Evolutionary conservation across 1,140 invertebrate genomes (phyloP).

Genomic region (Ips nitidus): DNA sequence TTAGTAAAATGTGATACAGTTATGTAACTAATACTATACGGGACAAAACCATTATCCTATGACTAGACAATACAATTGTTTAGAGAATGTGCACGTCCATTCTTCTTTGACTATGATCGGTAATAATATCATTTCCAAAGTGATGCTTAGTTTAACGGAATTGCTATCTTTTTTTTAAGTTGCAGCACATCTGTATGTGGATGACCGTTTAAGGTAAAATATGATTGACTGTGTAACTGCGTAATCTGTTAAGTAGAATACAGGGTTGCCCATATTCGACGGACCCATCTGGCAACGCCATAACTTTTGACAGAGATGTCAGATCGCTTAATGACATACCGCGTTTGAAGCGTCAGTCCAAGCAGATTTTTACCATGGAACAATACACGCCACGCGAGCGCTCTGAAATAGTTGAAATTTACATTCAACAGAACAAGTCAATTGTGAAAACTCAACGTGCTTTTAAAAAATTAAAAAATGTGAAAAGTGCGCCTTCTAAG

Average conservation of each 20-base stretch:
- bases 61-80: conserved; percentile 14
- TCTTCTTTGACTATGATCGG: not conserved
- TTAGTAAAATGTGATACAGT: not conserved
- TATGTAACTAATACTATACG: not conserved
- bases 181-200: not conserved
- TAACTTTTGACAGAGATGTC: too few relatives aligned
- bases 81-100: not conserved
- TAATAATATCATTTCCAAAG: not conserved
- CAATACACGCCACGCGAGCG: too few relatives aligned
- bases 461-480: too few relatives aligned
- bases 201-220: not conserved
- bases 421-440: too few relatives aligned
- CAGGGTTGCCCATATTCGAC: too few relatives aligned
- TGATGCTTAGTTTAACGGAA: not conserved
- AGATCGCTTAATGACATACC: too few relatives aligned
- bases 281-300: too few relatives aligned
- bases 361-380: too few relatives aligned
- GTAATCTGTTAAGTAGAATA: not conserved
- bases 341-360: too few relatives aligned
- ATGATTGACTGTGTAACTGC: not conserved
- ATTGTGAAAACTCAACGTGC: too few relatives aligned
- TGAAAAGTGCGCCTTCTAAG: too few relatives aligned
- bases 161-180: not conserved
- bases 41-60: conserved; percentile 8
- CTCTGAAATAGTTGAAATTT: too few relatives aligned